Percentiles rank a stretch among this genome's conserved stretches.
Evolutionary conservation across 2,797 vertebrate genomes (phyloP).

Genomic region (Sebastes vulpes): DNA sequence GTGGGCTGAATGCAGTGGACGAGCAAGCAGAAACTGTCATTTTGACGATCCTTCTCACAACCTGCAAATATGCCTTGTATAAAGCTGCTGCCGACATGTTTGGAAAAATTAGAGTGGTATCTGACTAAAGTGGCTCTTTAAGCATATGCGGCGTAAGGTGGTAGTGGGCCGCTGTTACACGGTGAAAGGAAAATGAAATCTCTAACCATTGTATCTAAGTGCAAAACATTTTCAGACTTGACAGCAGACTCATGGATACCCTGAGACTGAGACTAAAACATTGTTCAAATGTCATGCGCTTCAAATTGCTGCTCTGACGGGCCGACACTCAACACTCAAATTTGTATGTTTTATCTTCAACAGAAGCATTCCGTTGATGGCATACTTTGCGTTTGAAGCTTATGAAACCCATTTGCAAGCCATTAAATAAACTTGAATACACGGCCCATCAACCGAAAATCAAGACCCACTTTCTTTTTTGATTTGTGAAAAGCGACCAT

Average conservation of each 20-base stretch:
- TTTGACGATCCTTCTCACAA: not conserved
- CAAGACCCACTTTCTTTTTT: not conserved
- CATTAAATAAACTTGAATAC: not conserved
- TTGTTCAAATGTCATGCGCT: not conserved
- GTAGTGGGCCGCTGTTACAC: not conserved
- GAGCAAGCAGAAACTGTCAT: not conserved
- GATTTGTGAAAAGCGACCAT: not conserved
- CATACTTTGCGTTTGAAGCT: not conserved
- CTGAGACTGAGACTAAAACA: not conserved
- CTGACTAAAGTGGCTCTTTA: not conserved
- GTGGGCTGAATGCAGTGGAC: not conserved
- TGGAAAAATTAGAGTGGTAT: not conserved
- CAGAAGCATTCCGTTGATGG: not conserved
- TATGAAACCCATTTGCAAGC: not conserved
- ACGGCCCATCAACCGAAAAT: not conserved
- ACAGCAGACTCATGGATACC: not conserved
- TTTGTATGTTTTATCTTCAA: not conserved
- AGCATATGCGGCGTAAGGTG: not conserved
- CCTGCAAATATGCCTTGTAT: not conserved
- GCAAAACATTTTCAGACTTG: not conserved
- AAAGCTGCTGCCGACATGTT: not conserved
- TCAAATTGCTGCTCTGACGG: not conserved
- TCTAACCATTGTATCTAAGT: not conserved
- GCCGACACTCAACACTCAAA: not conserved
- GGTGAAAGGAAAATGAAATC: not conserved